Base-by-base conservation (phyloP, 2,797 vertebrate genomes). In the Eutrigla gurnardus region DNA sequence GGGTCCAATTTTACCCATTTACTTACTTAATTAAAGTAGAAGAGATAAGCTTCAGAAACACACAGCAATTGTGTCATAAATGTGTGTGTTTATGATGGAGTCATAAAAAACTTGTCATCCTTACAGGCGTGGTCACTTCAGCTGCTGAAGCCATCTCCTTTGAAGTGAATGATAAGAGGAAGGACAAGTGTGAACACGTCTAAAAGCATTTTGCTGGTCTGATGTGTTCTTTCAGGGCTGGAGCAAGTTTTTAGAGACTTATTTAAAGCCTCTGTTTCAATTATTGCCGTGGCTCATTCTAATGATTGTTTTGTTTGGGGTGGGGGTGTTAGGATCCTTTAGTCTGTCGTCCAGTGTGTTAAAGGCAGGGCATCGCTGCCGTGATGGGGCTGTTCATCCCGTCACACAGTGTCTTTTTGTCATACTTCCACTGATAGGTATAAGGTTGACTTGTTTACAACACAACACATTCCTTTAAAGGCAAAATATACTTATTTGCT, bases 81-180 rank as follows among this genome's bases (percentile, higher is more conserved):
- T 13, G 4, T 7, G 33, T 53, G 17, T 67, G 42, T 35, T 7
- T 39, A 12, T 25, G 15, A 17, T 32, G 35, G 12, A 18, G 50
- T 42, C 25, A 3, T 15, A 7, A 7, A 47, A n/a, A 53, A 25
- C 25, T 25, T 42, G 3, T 3, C 33, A 13, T 40, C 6, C 4
- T 50, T 3, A 53, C 2, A 66, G 60, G 68, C 1, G 32, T 50
- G 73, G 50, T 75, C 52, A 55, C 57, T 32, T 12, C 15, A 43
- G 33, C 39, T 7, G 13, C 53, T 54, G 42, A 32, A 37, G 50
- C 62, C 75, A 37, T 45, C 65, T 4, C 68, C 17, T 77, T 42
- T 67, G 62, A 70, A 72, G 76, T 40, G 25, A 70, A 39, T n/a
- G 55, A 61, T 59, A 46, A 65, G 59, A 57, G 61, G 35, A 11